These are phyloP conservation scores for Lacanobia wlatinum DNA, from an alignment of 2,888 invertebrate genomes.

Conservation along the genomic window DNA sequence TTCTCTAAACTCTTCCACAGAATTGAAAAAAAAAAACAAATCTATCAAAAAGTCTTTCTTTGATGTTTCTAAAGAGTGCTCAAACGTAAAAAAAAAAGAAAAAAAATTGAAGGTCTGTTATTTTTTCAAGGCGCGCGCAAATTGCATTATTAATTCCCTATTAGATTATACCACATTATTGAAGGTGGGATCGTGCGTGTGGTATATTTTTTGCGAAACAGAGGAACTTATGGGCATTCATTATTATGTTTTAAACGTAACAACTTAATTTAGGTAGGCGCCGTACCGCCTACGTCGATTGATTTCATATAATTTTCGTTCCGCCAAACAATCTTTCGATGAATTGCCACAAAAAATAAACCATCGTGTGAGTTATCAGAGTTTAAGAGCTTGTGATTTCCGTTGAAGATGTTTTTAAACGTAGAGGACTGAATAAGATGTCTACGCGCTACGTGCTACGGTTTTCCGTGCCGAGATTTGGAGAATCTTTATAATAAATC, in stretches of 20 bases:
- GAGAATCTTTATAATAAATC: not conserved
- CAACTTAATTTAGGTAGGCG: slow-evolving; percentile 89
- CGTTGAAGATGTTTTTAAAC: slow-evolving; percentile 20
- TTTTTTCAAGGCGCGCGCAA: slow-evolving; percentile 77
- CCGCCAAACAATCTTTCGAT: slow-evolving; percentile 80
- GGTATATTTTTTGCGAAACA: slow-evolving; percentile 86
- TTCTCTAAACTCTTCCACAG: slow-evolving; percentile 11
- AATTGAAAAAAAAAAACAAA: slow-evolving; percentile 18
- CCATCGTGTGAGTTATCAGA: slow-evolving; percentile 48
- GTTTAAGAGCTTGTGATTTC: slow-evolving; percentile 35
- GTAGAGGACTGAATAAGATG: not conserved
- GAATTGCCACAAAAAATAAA: slow-evolving; percentile 81
- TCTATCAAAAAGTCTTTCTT: slow-evolving; percentile 13
- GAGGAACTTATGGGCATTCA: slow-evolving; percentile 82
- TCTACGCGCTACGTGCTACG: not conserved
- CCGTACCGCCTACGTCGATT: slow-evolving; percentile 87
- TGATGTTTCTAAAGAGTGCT: slow-evolving; percentile 2
- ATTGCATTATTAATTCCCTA: slow-evolving; percentile 83
- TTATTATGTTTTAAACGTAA: slow-evolving; percentile 86
- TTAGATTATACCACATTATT: slow-evolving; percentile 85
- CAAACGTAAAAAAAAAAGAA: slow-evolving; percentile 37
- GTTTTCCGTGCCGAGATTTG: not conserved
- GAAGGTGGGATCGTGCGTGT: slow-evolving; percentile 82
- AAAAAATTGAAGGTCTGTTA: slow-evolving; percentile 76
- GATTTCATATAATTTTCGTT: slow-evolving; percentile 88